These are phyloP conservation scores for Chroicocephalus ridibundus DNA, from an alignment of 2,113 vertebrate species.

Conservation along the genomic window DNA sequence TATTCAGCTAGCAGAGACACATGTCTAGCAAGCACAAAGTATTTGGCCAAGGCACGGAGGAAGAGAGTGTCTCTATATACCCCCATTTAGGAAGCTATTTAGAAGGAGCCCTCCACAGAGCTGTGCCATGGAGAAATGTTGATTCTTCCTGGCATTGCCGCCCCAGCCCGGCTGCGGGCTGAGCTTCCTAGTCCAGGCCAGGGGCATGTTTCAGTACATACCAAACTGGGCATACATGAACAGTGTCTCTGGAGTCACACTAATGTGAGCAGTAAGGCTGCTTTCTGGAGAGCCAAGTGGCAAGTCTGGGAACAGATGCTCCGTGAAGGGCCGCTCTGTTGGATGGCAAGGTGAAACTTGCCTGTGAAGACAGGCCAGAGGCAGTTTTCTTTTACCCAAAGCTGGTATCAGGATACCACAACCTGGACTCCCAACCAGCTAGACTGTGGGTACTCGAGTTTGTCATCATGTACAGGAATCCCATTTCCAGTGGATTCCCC, in stretches of 20 bases:
- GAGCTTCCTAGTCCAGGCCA: background rate
- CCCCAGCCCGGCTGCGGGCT: background rate
- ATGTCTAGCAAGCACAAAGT: background rate
- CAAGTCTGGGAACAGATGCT: background rate
- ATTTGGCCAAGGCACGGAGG: background rate
- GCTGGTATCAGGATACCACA: background rate
- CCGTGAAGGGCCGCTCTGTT: background rate
- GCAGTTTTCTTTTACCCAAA: background rate
- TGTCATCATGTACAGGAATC: background rate
- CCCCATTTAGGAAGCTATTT: background rate
- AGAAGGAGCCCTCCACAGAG: background rate
- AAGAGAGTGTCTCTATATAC: background rate
- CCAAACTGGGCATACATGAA: background rate
- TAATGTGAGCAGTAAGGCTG: background rate
- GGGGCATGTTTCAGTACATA: background rate
- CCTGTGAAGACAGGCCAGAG: background rate
- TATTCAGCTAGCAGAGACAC: background rate
- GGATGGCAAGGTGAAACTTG: background rate
- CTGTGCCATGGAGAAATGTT: background rate
- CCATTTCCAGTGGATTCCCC: background rate
- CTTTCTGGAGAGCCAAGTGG: background rate
- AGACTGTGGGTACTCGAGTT: background rate
- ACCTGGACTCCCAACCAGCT: background rate
- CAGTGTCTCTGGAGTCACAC: background rate
- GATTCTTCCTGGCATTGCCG: background rate